phyloP scores from a whole-genome alignment of 2,113 vertebrate species.

The Corvus cornix region DNA sequence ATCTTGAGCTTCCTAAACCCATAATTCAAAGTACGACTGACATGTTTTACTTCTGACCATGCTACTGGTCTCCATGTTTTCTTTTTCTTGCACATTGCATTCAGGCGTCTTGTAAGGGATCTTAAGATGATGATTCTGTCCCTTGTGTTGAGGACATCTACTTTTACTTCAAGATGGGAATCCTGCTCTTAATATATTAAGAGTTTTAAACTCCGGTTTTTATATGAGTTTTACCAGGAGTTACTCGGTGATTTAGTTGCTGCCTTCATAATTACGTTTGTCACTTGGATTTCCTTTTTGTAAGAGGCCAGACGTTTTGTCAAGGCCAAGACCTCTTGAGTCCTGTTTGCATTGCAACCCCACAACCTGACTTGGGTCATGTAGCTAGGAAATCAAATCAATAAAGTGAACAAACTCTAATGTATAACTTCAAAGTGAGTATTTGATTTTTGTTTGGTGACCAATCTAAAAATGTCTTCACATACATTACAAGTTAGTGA shows the following conservation, averaged over 20 bases:
- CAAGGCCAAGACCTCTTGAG: neutral
- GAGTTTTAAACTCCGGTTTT: neutral
- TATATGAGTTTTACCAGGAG: neutral
- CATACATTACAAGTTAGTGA: neutral
- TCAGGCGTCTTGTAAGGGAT: neutral
- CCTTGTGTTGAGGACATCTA: neutral
- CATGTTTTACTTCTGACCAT: neutral
- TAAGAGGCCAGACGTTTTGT: neutral
- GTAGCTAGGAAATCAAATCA: neutral
- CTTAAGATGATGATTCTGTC: neutral
- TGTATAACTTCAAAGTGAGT: slow-evolving; percentile 26
- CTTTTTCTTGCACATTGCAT: neutral
- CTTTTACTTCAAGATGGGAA: neutral
- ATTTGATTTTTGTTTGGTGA: slow-evolving; percentile 13
- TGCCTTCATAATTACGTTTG: neutral
- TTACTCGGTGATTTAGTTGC: neutral
- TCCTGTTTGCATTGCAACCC: neutral
- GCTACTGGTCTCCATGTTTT: neutral
- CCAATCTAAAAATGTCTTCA: neutral
- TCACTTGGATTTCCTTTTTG: neutral
- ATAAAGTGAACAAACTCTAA: neutral
- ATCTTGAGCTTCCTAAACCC: neutral
- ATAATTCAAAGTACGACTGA: rapidly evolving
- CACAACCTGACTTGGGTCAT: neutral
- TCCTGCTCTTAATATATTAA: neutral